Conservation (phyloP, 1,140 invertebrate genomes). For the Acromyrmex heyeri region DNA sequence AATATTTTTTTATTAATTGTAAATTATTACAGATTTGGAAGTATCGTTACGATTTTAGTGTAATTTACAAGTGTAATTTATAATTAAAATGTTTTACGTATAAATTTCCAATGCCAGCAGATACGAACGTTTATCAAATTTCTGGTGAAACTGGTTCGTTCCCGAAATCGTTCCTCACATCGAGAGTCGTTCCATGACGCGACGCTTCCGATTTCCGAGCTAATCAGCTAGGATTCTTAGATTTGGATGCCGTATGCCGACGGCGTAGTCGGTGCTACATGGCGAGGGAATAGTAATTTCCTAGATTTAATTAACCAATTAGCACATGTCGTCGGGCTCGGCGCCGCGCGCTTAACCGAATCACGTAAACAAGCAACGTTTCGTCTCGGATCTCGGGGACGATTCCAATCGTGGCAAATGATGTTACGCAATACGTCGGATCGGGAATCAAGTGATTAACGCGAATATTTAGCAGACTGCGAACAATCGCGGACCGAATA, state of each 20-base stretch:
- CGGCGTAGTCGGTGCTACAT: slow-evolving; percentile 71
- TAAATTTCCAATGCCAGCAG: neutral
- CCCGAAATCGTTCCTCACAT: slow-evolving; percentile 10
- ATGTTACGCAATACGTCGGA: slow-evolving; percentile 56
- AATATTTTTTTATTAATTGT: neutral
- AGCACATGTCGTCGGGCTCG: slow-evolving; percentile 78
- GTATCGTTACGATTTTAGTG: neutral
- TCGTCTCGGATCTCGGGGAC: slow-evolving; percentile 78
- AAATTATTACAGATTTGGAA: neutral
- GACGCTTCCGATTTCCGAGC: slow-evolving; percentile 65
- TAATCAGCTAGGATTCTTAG: slow-evolving; percentile 80
- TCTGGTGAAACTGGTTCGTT: neutral
- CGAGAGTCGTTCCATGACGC: neutral
- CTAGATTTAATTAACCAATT: slow-evolving; percentile 85
- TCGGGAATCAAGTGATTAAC: slow-evolving; percentile 53
- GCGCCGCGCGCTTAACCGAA: slow-evolving; percentile 77
- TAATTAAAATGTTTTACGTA: neutral
- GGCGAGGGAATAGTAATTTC: slow-evolving; percentile 83
- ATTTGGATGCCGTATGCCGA: slow-evolving; percentile 75
- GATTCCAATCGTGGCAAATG: slow-evolving; percentile 63
- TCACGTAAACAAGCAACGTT: slow-evolving; percentile 81
- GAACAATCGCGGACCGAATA: neutral
- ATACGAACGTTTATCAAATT: neutral
- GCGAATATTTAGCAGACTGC: slow-evolving; percentile 45
- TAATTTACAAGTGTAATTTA: neutral